Conservation (phyloP, 2,113 vertebrate species). For the Ptychochromis oligacanthus region DNA sequence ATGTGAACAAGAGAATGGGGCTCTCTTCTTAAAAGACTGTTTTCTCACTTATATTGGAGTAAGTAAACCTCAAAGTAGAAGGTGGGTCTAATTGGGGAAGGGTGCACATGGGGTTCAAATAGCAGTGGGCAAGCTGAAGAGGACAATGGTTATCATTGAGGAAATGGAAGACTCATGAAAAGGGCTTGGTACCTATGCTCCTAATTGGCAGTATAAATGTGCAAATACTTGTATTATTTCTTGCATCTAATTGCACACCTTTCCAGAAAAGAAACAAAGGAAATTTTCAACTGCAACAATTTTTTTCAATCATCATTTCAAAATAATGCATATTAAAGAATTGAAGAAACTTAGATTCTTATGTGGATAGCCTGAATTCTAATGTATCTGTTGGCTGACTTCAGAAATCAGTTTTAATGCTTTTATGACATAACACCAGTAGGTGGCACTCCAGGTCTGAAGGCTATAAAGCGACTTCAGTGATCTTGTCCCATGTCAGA, state of each 20-base stretch:
- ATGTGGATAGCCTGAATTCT: not conserved
- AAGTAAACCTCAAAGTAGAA: slow-evolving; percentile 74
- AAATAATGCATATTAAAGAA: not conserved
- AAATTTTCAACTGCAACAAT: not conserved
- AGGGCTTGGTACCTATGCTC: slow-evolving; percentile 19
- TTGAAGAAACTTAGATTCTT: not conserved
- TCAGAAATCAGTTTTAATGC: not conserved
- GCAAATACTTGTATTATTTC: slow-evolving; percentile 50
- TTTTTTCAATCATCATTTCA: not conserved
- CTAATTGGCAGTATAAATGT: slow-evolving; percentile 65
- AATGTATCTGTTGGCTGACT: not conserved
- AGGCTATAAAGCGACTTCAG: not conserved
- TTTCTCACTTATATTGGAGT: slow-evolving; percentile 61
- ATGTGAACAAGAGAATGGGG: slow-evolving; percentile 74
- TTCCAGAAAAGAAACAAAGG: not conserved
- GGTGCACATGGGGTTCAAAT: slow-evolving; percentile 69
- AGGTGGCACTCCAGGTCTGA: slow-evolving; percentile 63
- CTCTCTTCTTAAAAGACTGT: slow-evolving; percentile 78
- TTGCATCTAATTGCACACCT: slow-evolving; percentile 30
- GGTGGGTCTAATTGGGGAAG: slow-evolving; percentile 80
- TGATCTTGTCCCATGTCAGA: not conserved
- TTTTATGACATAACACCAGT: slow-evolving; percentile 46
- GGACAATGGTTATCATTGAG: slow-evolving; percentile 66
- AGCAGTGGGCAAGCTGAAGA: slow-evolving; percentile 53
- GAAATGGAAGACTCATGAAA: slow-evolving; percentile 54